Evolutionary conservation across 2,797 vertebrate genomes (phyloP).

Genomic region (Xenopus petersii): DNA sequence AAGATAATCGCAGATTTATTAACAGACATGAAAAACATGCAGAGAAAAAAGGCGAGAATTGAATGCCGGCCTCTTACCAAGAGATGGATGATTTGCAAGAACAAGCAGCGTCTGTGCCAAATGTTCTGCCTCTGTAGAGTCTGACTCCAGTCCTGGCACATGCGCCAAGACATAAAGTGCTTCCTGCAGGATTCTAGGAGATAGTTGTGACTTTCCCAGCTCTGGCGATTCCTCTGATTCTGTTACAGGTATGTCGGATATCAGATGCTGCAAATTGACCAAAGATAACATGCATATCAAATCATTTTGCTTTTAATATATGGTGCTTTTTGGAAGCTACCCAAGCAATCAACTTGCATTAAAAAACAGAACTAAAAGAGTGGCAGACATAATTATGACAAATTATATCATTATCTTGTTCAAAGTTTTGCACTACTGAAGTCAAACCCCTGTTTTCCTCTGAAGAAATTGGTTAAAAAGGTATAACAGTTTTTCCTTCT

Average conservation of each 20-base stretch:
- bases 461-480: no score
- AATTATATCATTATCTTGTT: no score
- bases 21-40: neutral
- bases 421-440: no score
- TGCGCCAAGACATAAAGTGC: slow-evolving; percentile 80
- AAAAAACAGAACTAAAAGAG: neutral
- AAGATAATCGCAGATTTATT: neutral
- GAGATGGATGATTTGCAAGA: slow-evolving; percentile 85
- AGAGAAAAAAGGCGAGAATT: neutral
- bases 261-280: slow-evolving; percentile 65
- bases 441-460: no score
- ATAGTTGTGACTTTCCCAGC: slow-evolving; percentile 73
- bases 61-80: slow-evolving; percentile 68
- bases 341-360: no score
- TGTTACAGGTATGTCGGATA: slow-evolving; percentile 75
- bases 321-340: no score
- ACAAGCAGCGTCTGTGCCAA: slow-evolving; percentile 84
- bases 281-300: neutral
- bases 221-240: slow-evolving; percentile 85
- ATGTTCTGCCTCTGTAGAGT: slow-evolving; percentile 72
- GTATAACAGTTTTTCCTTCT: no score
- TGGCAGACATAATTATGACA: neutral
- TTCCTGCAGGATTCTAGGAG: slow-evolving; percentile 81
- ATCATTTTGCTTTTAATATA: no score
- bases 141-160: slow-evolving; percentile 74